These are phyloP conservation scores for Stenotaenia linearis DNA, from an alignment of 2,888 invertebrate species.

Conservation along the genomic window DNA sequence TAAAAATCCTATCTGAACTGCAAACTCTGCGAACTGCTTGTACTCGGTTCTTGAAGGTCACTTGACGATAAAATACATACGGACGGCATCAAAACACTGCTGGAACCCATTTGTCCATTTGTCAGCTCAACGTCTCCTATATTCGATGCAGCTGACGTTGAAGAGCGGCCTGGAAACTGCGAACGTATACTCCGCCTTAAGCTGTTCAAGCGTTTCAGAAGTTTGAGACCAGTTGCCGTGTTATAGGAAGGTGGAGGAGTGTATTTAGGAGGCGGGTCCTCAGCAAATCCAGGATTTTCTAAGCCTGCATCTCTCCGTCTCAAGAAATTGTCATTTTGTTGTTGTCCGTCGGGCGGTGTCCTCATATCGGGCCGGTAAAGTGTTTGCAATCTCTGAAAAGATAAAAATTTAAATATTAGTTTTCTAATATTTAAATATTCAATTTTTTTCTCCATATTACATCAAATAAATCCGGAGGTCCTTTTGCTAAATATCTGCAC, in stretches of 20 bases:
- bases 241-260: slow-evolving; percentile 90
- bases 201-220: slow-evolving; percentile 38
- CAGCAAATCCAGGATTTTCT: slow-evolving; percentile 28
- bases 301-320: slow-evolving; percentile 43
- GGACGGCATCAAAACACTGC: background rate
- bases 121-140: background rate
- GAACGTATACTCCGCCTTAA: slow-evolving; percentile 32
- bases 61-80: background rate
- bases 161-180: background rate
- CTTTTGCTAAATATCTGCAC: slow-evolving; percentile 66
- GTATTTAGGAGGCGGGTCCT: slow-evolving; percentile 83
- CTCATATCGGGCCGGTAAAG: slow-evolving; percentile 65
- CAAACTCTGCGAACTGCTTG: background rate
- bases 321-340: slow-evolving; percentile 36
- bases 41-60: background rate
- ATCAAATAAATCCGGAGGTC: slow-evolving; percentile 80
- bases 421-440: background rate
- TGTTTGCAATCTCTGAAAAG: slow-evolving; percentile 70
- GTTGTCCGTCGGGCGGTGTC: slow-evolving; percentile 32
- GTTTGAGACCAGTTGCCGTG: slow-evolving; percentile 67
- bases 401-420: too few species aligned
- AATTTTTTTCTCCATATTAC: slow-evolving; percentile 55
- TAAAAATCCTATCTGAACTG: background rate
- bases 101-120: background rate
- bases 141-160: background rate